A percentile compares a stretch with the other conserved stretches of the same genome.
Conservation (phyloP, 2,797 vertebrate species). For the Onychomys arenicola region DNA sequence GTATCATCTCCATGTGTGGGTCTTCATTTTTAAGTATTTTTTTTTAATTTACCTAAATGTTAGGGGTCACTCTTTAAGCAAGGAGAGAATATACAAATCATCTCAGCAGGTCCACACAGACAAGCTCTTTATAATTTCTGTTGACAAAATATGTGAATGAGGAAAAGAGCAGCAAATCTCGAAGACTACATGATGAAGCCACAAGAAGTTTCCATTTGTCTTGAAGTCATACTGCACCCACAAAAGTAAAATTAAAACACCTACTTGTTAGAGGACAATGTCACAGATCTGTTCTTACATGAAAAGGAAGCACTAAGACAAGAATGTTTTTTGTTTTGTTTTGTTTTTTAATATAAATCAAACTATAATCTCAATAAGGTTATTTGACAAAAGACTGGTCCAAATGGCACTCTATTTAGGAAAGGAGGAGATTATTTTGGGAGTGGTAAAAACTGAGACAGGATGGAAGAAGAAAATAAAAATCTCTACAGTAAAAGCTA, state of each 20-base stretch:
- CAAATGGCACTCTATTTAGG: neutral
- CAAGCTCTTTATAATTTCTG: neutral
- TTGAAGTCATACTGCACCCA: neutral
- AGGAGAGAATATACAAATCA: neutral
- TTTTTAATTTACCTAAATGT: neutral
- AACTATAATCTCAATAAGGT: conserved; percentile 11
- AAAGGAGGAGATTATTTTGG: conserved; percentile 16
- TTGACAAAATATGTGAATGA: conserved; percentile 38
- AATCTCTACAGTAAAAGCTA: neutral
- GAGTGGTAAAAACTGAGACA: neutral
- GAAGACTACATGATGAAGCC: neutral
- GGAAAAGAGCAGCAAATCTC: neutral
- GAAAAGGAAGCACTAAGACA: conserved; percentile 1
- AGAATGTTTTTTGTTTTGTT: no score
- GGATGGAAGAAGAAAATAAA: neutral
- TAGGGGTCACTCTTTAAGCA: neutral
- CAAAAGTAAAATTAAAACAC: neutral
- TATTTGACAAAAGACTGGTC: neutral
- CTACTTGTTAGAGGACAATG: neutral
- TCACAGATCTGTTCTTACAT: neutral
- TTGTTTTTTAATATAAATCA: neutral
- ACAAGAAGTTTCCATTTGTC: neutral
- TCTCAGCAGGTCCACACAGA: neutral
- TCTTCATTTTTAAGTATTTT: neutral
- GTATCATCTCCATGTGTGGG: neutral